Evolutionary conservation across 2,113 vertebrate species (phyloP).

Genomic region (Cranoglanis bouderius): DNA sequence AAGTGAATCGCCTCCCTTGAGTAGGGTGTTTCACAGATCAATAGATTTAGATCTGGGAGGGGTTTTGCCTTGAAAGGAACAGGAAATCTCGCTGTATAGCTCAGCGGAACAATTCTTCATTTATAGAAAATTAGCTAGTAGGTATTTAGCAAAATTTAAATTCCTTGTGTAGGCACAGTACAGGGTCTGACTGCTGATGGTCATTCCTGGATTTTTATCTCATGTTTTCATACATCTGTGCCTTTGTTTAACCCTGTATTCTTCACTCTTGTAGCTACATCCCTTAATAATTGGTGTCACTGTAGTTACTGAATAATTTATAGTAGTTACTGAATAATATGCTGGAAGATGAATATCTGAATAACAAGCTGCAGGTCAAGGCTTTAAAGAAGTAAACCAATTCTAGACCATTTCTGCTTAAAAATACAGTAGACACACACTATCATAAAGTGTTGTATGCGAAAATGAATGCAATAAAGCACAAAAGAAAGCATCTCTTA

Average conservation of each 20-base stretch:
- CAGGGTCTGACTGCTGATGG: not conserved
- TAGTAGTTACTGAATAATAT: constrained; percentile 9
- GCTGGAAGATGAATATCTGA: not conserved
- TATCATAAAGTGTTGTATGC: not conserved
- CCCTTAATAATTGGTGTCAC: not conserved
- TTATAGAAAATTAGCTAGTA: constrained; percentile 70
- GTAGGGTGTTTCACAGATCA: constrained; percentile 94
- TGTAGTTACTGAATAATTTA: constrained; percentile 18
- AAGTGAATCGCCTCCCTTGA: constrained; percentile 92
- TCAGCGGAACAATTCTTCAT: constrained; percentile 61
- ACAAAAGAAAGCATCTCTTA: not conserved
- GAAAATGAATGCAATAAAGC: not conserved
- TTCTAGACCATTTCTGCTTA: not conserved
- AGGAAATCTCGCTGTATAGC: constrained; percentile 62
- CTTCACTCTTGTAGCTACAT: not conserved
- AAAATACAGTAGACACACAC: not conserved
- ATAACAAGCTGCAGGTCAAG: not conserved
- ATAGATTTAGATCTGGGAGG: constrained; percentile 80
- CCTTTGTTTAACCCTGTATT: constrained; percentile 1
- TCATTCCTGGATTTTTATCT: not conserved
- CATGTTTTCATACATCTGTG: not conserved
- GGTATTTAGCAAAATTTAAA: constrained; percentile 66
- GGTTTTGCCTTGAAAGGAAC: constrained; percentile 59
- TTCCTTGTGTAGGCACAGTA: constrained; percentile 5
- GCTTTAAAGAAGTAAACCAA: not conserved